Evolutionary conservation across 2,888 invertebrate genomes (phyloP).

Genomic region (Adelognathus sp.): DNA sequence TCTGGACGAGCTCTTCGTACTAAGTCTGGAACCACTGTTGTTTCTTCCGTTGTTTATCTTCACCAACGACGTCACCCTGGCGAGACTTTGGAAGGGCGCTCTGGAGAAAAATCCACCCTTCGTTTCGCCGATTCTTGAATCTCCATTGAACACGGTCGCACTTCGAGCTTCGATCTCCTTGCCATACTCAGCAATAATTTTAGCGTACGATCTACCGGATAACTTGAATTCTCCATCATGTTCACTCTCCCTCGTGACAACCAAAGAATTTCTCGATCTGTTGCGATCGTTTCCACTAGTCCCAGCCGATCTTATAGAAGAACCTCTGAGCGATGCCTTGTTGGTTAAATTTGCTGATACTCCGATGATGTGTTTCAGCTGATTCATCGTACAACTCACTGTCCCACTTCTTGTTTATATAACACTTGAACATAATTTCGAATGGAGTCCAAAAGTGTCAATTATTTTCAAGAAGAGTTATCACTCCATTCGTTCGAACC

Average conservation of each 20-base stretch:
- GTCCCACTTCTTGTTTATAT: neutral
- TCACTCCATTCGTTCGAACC: constrained; percentile 3
- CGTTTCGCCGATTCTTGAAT: neutral
- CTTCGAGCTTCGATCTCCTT: constrained; percentile 48
- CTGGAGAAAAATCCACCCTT: constrained; percentile 40
- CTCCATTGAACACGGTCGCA: neutral
- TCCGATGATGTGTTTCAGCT: constrained; percentile 66
- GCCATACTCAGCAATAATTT: constrained; percentile 62
- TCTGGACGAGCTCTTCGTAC: constrained; percentile 14
- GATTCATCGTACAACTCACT: constrained; percentile 64
- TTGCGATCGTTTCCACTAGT: constrained; percentile 13
- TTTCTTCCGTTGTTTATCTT: constrained; percentile 36
- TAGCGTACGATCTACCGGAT: constrained; percentile 57
- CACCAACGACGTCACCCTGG: constrained; percentile 41
- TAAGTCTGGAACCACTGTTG: neutral
- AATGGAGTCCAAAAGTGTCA: constrained; percentile 1
- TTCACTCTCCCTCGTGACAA: neutral
- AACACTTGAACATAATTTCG: constrained; percentile 52
- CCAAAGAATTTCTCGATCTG: constrained; percentile 5
- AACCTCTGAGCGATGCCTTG: neutral
- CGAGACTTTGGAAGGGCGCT: constrained; percentile 48
- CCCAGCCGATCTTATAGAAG: constrained; percentile 41
- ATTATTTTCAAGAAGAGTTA: neutral
- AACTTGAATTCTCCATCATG: constrained; percentile 30
- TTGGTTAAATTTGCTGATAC: constrained; percentile 57